Evolutionary conservation across 2,113 vertebrate species (phyloP), one percentile per base, ranked within the genome.

Genomic region (Antigone vipio): DNA sequence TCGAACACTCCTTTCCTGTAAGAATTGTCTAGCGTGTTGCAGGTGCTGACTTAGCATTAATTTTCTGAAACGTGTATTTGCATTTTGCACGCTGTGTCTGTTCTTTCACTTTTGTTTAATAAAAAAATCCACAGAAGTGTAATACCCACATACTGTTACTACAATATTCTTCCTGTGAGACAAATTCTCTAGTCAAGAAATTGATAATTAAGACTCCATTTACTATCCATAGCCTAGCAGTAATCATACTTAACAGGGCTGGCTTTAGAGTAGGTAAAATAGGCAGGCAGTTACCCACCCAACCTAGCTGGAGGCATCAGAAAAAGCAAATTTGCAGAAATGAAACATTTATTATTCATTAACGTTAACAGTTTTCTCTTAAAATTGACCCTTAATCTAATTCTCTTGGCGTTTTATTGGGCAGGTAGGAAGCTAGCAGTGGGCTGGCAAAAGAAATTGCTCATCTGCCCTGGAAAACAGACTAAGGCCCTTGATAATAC

Each of bases 301-400:
- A 91, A 3, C 85, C 52, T 88, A 35, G 91, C 94, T 93, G 82
- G 79, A 84, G 72, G 94, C 88, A 94, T 55, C 83, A 30, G 67
- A 35, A 58, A 88, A 91, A 93, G 83, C 45, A 58, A 69, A 86
- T 89, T 62, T 92, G 50, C 79, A 77, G 83, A 62, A 91, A 92
- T 67, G 79, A 86, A 88, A 44, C 72, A 38, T 92, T 85, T 92
- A 95, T 97, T 97, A 90, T 88, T 96, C 94, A 96, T 97, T 95
- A 80, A 47, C 5, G 16, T 75, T 85, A 95, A 83, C 85, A 67
- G 32, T 92, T 86, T 63, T 86, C 76, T 77, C 55, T 82, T 66
- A 20, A 76, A 88, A 77, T 74, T 69, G 89, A 59, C 64, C 58
- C 27, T 52, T 93, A 69, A 91, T 95, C 72, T 89, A 59, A 93